phyloP scores from a whole-genome alignment of 1,140 invertebrate species.

The Leptopilina clavipes region DNA sequence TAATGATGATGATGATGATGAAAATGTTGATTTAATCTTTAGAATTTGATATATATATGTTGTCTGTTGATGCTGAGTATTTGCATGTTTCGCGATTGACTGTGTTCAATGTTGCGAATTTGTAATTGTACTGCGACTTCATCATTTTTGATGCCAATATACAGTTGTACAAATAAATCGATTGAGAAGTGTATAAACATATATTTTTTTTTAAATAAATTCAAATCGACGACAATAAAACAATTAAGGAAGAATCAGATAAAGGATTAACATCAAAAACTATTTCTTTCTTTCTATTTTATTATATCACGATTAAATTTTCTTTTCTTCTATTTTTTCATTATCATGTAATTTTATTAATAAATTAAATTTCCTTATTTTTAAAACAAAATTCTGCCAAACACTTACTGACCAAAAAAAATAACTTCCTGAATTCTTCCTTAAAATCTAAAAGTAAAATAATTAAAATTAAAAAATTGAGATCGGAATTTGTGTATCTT shows the following conservation, averaged over 20 bases:
- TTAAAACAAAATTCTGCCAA: too few species aligned
- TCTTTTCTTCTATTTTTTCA: too few species aligned
- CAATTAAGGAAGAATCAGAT: neutral
- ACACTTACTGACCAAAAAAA: too few species aligned
- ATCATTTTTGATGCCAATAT: conserved; percentile 49
- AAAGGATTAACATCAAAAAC: neutral
- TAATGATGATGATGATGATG: neutral
- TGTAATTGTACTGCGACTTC: conserved; percentile 41
- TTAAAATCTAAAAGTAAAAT: conserved; percentile 1
- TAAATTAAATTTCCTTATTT: too few species aligned
- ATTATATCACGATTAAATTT: too few species aligned
- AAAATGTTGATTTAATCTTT: conserved; percentile 40
- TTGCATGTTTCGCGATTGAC: conserved; percentile 42
- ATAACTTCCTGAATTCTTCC: too few species aligned
- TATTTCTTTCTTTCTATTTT: too few species aligned
- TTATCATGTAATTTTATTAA: too few species aligned
- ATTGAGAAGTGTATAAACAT: conserved; percentile 36
- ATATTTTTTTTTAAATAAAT: conserved; percentile 31
- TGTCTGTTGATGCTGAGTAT: conserved; percentile 35
- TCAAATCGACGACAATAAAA: neutral
- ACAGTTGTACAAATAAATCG: conserved; percentile 56
- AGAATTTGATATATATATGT: conserved; percentile 46
- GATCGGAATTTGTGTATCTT: neutral
- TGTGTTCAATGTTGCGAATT: neutral
- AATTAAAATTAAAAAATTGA: conserved; percentile 1